Evolutionary conservation across 2,797 vertebrate species (phyloP), one percentile per base, ranked within the genome.

Genomic region (Peromyscus eremicus): DNA sequence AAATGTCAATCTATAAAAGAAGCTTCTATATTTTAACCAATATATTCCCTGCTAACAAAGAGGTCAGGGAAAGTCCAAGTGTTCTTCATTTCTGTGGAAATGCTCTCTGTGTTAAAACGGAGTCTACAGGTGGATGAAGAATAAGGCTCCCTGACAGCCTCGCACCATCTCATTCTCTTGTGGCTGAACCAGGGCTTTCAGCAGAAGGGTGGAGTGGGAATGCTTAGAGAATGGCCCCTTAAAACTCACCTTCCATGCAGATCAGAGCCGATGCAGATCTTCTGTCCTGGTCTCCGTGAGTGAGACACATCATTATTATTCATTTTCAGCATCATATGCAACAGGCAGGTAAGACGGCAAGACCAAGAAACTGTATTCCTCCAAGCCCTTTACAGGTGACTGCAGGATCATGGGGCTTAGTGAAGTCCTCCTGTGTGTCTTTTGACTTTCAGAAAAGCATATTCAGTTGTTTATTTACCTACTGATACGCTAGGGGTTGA

Each of bases 71-170:
- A 70, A n/a, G 68, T 57, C 83, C 55, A n/a, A 7, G 19, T 70
- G 92, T 94, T 82, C 27, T 93, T 86, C 82, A n/a, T 93, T 68
- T 89, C 91, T 70, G n/a, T 73, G 37, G 25, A n/a, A 80, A 32
- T 46, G 14, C 52, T 25, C 4, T 5, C 12, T 43, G 11, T 23
- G 37, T 76, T 66, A 66, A 94, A 85, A 43, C 49, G 52, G 76
- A 49, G 19, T 43, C 80, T 29, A 16, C 25, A 90, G 60, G 46
- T 57, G 23, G 12, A 13, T 87, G 34, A 71, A 52, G 7, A 16
- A 27, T 7, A 80, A 94, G 14, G 3, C 10, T 73, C 21, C 64
- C 8, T 52, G 83, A 64, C 5, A 23, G 17, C 27, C 40, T 66
- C 27, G 66, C 34, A 66, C 14, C 40, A 84, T n/a, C 11, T n/a